These are phyloP conservation scores for Brachyptera risi DNA, from an alignment of 2,888 invertebrate species.

Conservation along the genomic window DNA sequence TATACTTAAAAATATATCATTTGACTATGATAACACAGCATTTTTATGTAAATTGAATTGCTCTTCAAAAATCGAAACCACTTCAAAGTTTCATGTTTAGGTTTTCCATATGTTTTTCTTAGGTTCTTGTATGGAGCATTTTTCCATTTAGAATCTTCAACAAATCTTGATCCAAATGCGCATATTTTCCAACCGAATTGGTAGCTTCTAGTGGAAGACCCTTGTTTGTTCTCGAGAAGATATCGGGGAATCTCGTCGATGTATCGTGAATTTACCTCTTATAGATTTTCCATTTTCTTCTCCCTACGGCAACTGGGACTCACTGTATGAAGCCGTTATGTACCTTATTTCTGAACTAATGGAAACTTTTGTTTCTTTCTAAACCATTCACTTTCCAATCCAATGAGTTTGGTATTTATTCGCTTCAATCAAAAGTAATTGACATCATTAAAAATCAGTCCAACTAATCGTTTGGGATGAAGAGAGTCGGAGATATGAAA, in stretches of 20 bases:
- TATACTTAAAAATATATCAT: too few relatives aligned
- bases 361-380: conserved; percentile 11
- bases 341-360: background rate
- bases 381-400: too few relatives aligned
- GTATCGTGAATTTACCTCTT: conserved; percentile 25
- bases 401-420: too few relatives aligned
- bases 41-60: too few relatives aligned
- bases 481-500: too few relatives aligned
- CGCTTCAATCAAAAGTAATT: too few relatives aligned
- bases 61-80: conserved; percentile 18
- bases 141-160: conserved; percentile 18
- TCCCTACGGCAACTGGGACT: conserved; percentile 10
- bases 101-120: conserved; percentile 17
- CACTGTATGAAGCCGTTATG: conserved; percentile 7
- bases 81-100: conserved; percentile 5
- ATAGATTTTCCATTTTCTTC: conserved; percentile 28
- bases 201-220: conserved; percentile 1
- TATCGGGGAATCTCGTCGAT: conserved; percentile 18
- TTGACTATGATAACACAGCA: too few relatives aligned
- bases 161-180: conserved; percentile 23
- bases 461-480: too few relatives aligned
- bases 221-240: conserved; percentile 17
- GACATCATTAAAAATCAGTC: too few relatives aligned
- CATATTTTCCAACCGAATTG: conserved; percentile 24
- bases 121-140: conserved; percentile 18